phyloP scores from a whole-genome alignment of 2,888 invertebrate genomes.

The Mantis religiosa region DNA sequence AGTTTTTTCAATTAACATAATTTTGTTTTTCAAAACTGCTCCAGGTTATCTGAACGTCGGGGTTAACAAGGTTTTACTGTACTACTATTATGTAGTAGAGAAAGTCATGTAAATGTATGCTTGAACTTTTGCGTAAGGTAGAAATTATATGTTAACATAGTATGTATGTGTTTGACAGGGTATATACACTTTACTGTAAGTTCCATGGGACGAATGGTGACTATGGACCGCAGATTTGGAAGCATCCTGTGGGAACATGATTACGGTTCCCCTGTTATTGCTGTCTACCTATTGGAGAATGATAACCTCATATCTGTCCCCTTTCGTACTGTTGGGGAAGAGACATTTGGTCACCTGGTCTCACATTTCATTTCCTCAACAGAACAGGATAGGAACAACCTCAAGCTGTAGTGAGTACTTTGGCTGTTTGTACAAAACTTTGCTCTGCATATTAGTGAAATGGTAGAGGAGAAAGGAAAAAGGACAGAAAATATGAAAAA shows the following conservation, averaged over 20 bases:
- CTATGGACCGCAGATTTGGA: slow-evolving; percentile 77
- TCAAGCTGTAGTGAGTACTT: slow-evolving; percentile 51
- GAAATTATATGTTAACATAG: too few species aligned
- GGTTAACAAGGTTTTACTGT: too few species aligned
- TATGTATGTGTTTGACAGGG: slow-evolving; percentile 53
- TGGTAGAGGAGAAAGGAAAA: too few species aligned
- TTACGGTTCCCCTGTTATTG: slow-evolving; percentile 85
- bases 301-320: slow-evolving; percentile 79
- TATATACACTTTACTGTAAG: slow-evolving; percentile 86
- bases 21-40: too few species aligned
- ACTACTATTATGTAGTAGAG: too few species aligned
- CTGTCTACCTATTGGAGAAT: slow-evolving; percentile 72
- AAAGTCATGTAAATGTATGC: too few species aligned
- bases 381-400: slow-evolving; percentile 36
- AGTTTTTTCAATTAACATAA: too few species aligned
- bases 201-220: slow-evolving; percentile 80
- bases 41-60: too few species aligned
- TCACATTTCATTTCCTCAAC: slow-evolving; percentile 37
- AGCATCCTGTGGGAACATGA: slow-evolving; percentile 83
- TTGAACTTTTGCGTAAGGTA: too few species aligned
- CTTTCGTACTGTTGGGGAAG: slow-evolving; percentile 84
- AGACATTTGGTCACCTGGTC: slow-evolving; percentile 65
- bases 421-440: too few species aligned
- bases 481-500: too few species aligned
- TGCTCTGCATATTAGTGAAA: too few species aligned